phyloP scores from a whole-genome alignment of 2,797 vertebrate species.

The Ctenopoma kingsleyae region DNA sequence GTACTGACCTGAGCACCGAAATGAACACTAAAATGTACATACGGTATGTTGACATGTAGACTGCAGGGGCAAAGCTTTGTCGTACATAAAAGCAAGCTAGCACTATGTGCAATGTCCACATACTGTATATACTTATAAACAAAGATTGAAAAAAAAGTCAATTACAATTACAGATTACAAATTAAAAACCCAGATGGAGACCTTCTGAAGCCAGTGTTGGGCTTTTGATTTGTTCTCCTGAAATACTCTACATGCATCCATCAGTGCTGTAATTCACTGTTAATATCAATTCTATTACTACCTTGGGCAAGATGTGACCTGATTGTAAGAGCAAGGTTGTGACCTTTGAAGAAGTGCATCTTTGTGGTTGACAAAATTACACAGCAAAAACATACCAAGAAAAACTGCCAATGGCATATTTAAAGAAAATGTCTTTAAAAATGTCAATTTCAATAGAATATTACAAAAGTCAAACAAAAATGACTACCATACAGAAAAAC shows the following conservation, averaged over 20 bases:
- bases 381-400: conserved; percentile 32
- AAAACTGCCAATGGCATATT: conserved; percentile 11
- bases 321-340: conserved; percentile 52
- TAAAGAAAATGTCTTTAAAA: conserved; percentile 21
- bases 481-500: neutral
- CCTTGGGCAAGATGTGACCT: conserved; percentile 29
- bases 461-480: neutral
- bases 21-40: conserved; percentile 33
- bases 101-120: neutral
- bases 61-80: conserved; percentile 12
- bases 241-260: conserved; percentile 33
- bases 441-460: neutral
- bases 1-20: conserved; percentile 46
- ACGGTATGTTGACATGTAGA: conserved; percentile 20
- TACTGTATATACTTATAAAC: conserved; percentile 11
- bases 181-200: conserved; percentile 25
- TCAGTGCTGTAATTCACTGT: conserved; percentile 15
- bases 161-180: neutral
- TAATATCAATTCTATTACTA: conserved; percentile 38
- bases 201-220: conserved; percentile 16
- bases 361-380: conserved; percentile 33
- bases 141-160: neutral
- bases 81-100: conserved; percentile 13
- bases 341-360: conserved; percentile 48
- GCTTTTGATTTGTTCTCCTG: conserved; percentile 31